Base-by-base conservation (phyloP, 2,797 vertebrate genomes). In the Triplophysa bombifrons region DNA sequence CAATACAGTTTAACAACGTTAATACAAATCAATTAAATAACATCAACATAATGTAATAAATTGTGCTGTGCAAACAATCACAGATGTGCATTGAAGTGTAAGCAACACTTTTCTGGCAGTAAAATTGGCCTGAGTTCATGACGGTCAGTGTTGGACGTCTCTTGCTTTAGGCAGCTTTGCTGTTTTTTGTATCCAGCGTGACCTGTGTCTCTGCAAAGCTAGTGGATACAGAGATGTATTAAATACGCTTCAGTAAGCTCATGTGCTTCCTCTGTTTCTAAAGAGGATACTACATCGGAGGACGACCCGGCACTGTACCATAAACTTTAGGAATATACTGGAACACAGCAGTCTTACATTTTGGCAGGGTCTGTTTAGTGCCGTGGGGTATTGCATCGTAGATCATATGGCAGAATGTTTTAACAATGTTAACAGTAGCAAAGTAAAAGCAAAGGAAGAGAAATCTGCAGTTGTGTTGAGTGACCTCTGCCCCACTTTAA, bases 241-340 rank as follows among this genome's bases (percentile, higher is more conserved):
- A 34, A 69, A 69, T 0, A 71, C 27, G 27, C 58, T 20, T 10
- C 70, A 64, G 3, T 44, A 14, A 44, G 34, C 69, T 77, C 66
- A 46, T 67, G 58, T 67, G 64, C 58, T 78, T 80, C 14, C 50
- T 48, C 82, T 64, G 48, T 74, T 74, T 84, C 80, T 51, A 63
- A 80, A 69, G 73, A 83, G 85, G 74, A 80, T 72, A 7, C 11
- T 20, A 38, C 27, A 48, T 48, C 25, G 22, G 72, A 71, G 65
- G 64, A 58, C 38, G 48, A 84, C 82, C 80, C 55, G 48, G 78
- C 66, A 69, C 80, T 61, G 84, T 76, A 81, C 84, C 77, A 87
- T 91, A 91, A 91, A 92, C 93, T 90, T 87, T 55, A 58, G 11
- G 53, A 86, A 89, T 91, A 91, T 92, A 91, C 90, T 87, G 72